Conservation (phyloP, 2,797 vertebrate species). For the Brachyalestes nurse region DNA sequence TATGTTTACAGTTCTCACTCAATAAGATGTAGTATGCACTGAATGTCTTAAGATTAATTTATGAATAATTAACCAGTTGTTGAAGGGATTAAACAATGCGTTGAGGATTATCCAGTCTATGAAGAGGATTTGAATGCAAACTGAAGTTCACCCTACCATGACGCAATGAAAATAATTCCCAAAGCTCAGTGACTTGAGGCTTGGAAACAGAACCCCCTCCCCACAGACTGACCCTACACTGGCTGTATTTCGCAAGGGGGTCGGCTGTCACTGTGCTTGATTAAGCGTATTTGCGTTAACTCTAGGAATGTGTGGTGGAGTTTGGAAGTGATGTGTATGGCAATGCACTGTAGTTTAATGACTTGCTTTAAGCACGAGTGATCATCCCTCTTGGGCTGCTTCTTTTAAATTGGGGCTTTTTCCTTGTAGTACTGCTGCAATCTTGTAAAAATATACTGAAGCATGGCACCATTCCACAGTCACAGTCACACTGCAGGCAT, state of each 20-base stretch:
- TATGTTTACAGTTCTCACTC: not conserved
- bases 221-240: slow-evolving; percentile 42
- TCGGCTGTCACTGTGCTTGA: slow-evolving; percentile 50
- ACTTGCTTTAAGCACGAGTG: slow-evolving; percentile 11
- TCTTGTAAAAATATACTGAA: slow-evolving; percentile 47
- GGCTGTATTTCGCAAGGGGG: slow-evolving; percentile 33
- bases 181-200: slow-evolving; percentile 13
- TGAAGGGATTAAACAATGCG: slow-evolving; percentile 17
- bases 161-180: slow-evolving; percentile 43
- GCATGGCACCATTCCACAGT: slow-evolving; percentile 58
- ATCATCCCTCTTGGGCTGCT: slow-evolving; percentile 9
- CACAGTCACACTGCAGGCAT: slow-evolving; percentile 65
- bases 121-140: not conserved
- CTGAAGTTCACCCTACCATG: slow-evolving; percentile 27
- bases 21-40: not conserved
- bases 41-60: not conserved
- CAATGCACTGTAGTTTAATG: slow-evolving; percentile 42
- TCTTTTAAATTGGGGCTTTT: not conserved
- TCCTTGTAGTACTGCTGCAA: slow-evolving; percentile 37
- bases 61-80: not conserved
- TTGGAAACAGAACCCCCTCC: slow-evolving; percentile 27
- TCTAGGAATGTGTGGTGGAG: slow-evolving; percentile 51
- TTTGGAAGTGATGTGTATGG: slow-evolving; percentile 2
- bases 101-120: not conserved
- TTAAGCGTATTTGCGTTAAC: slow-evolving; percentile 62